Conservation (phyloP, 2,113 vertebrate genomes). For the Chaetodon trifascialis region DNA sequence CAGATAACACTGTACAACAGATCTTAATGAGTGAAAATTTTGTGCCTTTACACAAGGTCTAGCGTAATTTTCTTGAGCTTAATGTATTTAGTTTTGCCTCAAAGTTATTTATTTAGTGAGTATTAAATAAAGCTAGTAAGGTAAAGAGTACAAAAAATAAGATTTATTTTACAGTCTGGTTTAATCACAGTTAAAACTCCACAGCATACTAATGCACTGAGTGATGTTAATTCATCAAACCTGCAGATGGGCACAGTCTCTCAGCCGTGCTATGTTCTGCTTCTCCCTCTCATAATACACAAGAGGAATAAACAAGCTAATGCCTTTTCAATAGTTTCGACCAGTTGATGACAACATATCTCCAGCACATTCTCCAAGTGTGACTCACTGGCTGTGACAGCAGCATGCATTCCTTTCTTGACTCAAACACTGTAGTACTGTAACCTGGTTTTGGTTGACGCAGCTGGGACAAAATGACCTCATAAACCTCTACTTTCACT, state of each 20-base stretch:
- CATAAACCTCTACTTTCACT: not conserved
- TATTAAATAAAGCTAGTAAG: not conserved
- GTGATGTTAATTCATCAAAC: not conserved
- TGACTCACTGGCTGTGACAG: slow-evolving; percentile 14
- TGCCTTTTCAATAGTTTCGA: not conserved
- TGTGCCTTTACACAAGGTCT: not conserved
- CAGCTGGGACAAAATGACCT: not conserved
- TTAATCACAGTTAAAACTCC: not conserved
- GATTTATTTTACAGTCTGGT: not conserved
- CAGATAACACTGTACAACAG: too few relatives aligned
- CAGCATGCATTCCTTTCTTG: not conserved
- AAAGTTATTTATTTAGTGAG: not conserved
- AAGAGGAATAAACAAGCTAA: not conserved
- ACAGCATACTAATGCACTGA: not conserved
- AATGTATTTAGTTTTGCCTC: not conserved
- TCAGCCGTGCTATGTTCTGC: not conserved
- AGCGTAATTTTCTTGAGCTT: not conserved
- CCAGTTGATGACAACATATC: not conserved
- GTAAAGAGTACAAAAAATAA: not conserved
- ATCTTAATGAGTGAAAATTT: too few relatives aligned
- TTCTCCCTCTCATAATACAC: not conserved
- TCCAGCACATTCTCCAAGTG: not conserved
- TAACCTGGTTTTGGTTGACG: not conserved
- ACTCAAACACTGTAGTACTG: not conserved
- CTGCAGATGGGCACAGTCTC: not conserved